Evolutionary conservation across 23 tunicate species (phyloP).

Genomic region (Trididemnum miniatum): DNA sequence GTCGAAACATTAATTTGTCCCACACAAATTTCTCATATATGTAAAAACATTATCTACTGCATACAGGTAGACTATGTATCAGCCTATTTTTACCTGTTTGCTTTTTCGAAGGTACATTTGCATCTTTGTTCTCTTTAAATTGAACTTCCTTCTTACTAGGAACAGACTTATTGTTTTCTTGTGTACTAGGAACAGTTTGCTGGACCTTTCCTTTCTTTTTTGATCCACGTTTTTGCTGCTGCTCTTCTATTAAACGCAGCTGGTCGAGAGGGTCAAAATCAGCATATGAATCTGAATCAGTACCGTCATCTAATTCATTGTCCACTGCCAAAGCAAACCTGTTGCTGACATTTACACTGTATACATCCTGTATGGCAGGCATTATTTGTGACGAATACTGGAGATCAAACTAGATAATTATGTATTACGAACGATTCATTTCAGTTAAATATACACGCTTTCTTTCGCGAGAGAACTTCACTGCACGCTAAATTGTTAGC

Average conservation of each 20-base stretch:
- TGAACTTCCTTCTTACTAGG: conserved; percentile 36
- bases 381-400: conserved; percentile 6
- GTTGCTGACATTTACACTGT: conserved; percentile 86
- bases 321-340: conserved; percentile 69
- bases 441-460: neutral
- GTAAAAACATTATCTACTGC: no score
- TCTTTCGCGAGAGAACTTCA: neutral
- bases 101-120: conserved; percentile 63
- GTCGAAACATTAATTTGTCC: no score
- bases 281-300: conserved; percentile 52
- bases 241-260: conserved; percentile 63
- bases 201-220: conserved; percentile 57
- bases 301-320: conserved; percentile 27
- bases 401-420: neutral
- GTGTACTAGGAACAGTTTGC: neutral
- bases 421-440: conserved; percentile 1
- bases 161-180: conserved; percentile 14
- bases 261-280: conserved; percentile 74
- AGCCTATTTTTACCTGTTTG: no score
- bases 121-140: conserved; percentile 73
- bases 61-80: no score
- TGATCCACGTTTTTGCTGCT: conserved; percentile 38
- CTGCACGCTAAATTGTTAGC: no score
- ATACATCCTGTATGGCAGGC: conserved; percentile 87
- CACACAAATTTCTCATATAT: no score